Base-by-base conservation (phyloP, 2,113 vertebrate species). In the human region DNA sequence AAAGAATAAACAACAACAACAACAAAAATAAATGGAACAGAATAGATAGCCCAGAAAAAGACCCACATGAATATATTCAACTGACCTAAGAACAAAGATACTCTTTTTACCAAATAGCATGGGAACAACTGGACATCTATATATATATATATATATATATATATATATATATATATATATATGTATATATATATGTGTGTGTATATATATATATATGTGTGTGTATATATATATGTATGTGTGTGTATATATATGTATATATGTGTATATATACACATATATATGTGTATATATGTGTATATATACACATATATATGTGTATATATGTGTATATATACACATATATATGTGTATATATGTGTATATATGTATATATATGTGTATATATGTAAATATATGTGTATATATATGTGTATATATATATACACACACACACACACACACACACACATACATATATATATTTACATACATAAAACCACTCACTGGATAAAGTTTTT, bases 191-290 rank as follows among this genome's bases (percentile, higher is more conserved):
- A 40, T 40, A 3, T 40, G 40, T 40, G 40, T 40, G 11, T 17
- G 20, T 30, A n/a, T 8, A 30, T 2, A n/a, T 22, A 64, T 7
- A 40, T 40, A 40, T 40, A 3, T 40, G 40, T 40, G 40, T 40
- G 11, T 17, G 20, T 30, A n/a, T 8, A 30, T 2, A n/a, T 22
- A 64, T 7, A n/a, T n/a, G n/a, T n/a, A n/a, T n/a, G n/a, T n/a
- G n/a, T n/a, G n/a, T n/a, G n/a, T n/a, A n/a, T 4, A 8, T 8
- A 76, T 80, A 17, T 17, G 20, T 30, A 48, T 8, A 30, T 2
- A n/a, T 22, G n/a, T n/a, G n/a, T 0, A 45, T 7, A 45, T 27
- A 11, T 25, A 40, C 6, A 16, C 2, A 30, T 3, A 12, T 8
- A 3, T 38, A 3, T 3, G 18, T 3, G 7, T 40, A 40, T 40